Conservation (phyloP, 2,888 invertebrate species). For the Andrena fulva region DNA sequence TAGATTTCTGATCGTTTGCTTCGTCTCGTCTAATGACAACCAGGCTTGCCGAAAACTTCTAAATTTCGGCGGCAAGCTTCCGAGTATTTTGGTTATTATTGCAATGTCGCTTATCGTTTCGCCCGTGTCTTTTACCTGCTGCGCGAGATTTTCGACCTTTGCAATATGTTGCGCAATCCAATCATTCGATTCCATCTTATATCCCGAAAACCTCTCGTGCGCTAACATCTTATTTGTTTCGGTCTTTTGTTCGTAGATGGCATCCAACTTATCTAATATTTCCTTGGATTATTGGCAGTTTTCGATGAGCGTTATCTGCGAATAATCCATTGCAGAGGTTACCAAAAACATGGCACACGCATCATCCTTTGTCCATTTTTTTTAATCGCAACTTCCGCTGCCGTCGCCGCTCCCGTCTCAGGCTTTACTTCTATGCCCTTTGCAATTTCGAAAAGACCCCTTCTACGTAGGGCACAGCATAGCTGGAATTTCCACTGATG, state of each 20-base stretch:
- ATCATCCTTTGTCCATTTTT: background rate
- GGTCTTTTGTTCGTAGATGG: background rate
- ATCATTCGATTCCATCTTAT: background rate
- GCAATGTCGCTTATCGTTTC: constrained; percentile 8
- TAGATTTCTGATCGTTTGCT: constrained; percentile 10
- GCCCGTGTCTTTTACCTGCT: background rate
- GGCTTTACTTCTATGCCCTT: background rate
- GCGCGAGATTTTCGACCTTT: background rate
- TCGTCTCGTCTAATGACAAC: constrained; percentile 1
- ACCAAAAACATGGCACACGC: constrained; percentile 10
- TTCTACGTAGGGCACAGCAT: background rate
- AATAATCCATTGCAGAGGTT: constrained; percentile 5
- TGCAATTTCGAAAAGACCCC: background rate
- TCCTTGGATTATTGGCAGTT: background rate
- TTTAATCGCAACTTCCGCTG: background rate
- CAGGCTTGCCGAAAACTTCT: constrained; percentile 5
- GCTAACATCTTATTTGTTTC: background rate
- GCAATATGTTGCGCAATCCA: constrained; percentile 1
- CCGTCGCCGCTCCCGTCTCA: background rate
- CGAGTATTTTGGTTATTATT: constrained; percentile 4
- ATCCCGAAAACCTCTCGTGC: background rate
- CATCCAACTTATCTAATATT: background rate
- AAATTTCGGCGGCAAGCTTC: constrained; percentile 8
- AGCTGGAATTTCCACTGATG: constrained; percentile 18
- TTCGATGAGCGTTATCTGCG: constrained; percentile 5